phyloP scores from a whole-genome alignment of 2,888 invertebrate genomes.

The Drosophila trichaetosa region DNA sequence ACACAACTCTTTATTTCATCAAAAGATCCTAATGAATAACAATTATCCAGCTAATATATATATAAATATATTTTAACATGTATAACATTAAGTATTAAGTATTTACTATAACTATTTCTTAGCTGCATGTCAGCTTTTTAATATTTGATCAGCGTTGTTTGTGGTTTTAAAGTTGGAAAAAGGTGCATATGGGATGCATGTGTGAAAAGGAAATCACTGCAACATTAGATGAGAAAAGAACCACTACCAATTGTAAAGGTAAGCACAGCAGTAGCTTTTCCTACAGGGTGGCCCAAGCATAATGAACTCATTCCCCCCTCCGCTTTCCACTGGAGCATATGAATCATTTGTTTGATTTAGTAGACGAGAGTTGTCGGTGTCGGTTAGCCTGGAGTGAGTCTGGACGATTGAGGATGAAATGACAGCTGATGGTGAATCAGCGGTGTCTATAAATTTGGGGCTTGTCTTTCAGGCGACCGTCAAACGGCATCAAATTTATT shows the following conservation, averaged over 20 bases:
- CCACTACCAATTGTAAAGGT: not conserved
- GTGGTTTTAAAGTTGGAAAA: not conserved
- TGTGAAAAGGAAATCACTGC: not conserved
- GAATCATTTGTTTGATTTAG: constrained; percentile 68
- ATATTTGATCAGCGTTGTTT: not conserved
- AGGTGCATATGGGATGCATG: not conserved
- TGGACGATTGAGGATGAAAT: constrained; percentile 2
- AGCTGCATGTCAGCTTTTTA: not conserved
- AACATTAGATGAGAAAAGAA: not conserved
- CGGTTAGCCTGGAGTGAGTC: constrained; percentile 24
- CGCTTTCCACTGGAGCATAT: not conserved
- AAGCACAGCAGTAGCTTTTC: not conserved
- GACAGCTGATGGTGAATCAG: constrained; percentile 12
- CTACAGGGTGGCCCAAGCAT: not conserved
- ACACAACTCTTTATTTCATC: too few relatives aligned
- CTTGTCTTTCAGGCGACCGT: constrained; percentile 73
- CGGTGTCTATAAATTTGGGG: constrained; percentile 63
- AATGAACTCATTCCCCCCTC: not conserved
- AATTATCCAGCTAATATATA: not conserved
- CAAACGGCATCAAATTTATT: constrained; percentile 53
- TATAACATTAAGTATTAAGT: not conserved
- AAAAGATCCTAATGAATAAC: not conserved
- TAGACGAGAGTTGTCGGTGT: constrained; percentile 53
- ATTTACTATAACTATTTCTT: not conserved
- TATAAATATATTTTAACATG: too few relatives aligned